Base-by-base conservation (phyloP, 2,888 invertebrate genomes). In the Phymatocera aterrima region DNA sequence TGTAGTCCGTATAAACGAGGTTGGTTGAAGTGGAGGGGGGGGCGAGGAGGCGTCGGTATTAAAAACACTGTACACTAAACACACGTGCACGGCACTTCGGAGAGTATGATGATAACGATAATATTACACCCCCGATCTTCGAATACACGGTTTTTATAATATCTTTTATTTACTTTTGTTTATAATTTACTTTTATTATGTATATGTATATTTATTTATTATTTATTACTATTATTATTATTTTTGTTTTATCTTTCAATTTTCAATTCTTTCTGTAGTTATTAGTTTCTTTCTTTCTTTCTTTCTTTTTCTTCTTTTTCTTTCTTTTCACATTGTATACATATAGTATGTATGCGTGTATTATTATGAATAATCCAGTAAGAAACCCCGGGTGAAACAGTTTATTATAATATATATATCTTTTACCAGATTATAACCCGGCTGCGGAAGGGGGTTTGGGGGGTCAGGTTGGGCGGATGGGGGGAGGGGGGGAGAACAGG, bases 11-110 rank as follows among this genome's bases (percentile, higher is more conserved):
- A 34, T 24, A n/a, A n/a, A 34, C 24, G 28, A 40, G 68, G 68
- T n/a, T 12, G 21, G 28, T 28, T 15, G 60, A 28, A 34, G 10
- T 24, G 65, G 57, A 61, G 18, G 77, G 79, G 65, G 60, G 24
- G 57, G 57, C 28, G 28, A 18, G 18, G 18, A 6, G 0, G 0
- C 21, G 51, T 65, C 43, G 77, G 57, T 82, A 82, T 81, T 78
- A n/a, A 60, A 57, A 31, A 60, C 61, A 64, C 61, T 64, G 61
- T 31, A 64, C 61, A 64, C 61, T 37, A 37, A 64, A 82, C 72
- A 84, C 82, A 85, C 86, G 87, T 83, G 81, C 83, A 86, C 84
- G 84, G 77, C 83, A 83, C 83, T 82, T 18, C n/a, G 37, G 8
- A 64, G 51, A 51, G 6, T 72, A 48, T 40, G 24, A 72, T 21